Evolutionary conservation across 2,113 vertebrate genomes (phyloP).

Genomic region (Pygoscelis adeliae): DNA sequence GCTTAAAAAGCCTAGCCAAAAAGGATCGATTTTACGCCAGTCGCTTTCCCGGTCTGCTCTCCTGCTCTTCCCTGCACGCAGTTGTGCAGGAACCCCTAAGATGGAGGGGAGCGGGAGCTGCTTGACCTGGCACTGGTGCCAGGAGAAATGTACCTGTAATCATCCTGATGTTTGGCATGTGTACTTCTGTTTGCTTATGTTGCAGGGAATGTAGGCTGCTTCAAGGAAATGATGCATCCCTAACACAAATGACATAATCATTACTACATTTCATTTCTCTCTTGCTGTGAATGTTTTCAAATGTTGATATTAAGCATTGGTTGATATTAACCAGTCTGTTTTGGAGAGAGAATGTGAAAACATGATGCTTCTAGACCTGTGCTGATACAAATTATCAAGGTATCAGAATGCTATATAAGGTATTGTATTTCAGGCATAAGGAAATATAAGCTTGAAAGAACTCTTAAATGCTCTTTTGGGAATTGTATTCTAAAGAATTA

Average conservation of each 20-base stretch:
- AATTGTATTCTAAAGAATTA: neutral
- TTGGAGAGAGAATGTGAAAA: neutral
- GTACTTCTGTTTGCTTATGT: neutral
- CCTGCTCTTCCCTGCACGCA: fast-evolving
- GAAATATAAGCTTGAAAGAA: neutral
- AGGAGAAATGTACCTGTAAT: fast-evolving
- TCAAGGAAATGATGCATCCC: neutral
- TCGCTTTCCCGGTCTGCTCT: neutral
- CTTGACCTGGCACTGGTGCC: neutral
- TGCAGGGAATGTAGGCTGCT: neutral
- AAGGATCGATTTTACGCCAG: neutral
- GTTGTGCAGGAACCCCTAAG: neutral
- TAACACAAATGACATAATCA: neutral
- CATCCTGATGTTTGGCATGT: neutral
- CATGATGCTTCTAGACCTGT: neutral
- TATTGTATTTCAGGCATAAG: neutral
- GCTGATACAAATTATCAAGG: neutral
- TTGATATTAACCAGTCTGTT: neutral
- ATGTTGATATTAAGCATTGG: neutral
- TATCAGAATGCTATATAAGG: neutral
- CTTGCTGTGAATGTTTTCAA: neutral
- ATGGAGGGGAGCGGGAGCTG: neutral
- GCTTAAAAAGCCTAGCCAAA: neutral
- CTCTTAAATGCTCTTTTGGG: neutral
- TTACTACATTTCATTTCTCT: neutral